Base-by-base conservation (phyloP, 2,888 invertebrate species). In the Diadegma fenestrale region DNA sequence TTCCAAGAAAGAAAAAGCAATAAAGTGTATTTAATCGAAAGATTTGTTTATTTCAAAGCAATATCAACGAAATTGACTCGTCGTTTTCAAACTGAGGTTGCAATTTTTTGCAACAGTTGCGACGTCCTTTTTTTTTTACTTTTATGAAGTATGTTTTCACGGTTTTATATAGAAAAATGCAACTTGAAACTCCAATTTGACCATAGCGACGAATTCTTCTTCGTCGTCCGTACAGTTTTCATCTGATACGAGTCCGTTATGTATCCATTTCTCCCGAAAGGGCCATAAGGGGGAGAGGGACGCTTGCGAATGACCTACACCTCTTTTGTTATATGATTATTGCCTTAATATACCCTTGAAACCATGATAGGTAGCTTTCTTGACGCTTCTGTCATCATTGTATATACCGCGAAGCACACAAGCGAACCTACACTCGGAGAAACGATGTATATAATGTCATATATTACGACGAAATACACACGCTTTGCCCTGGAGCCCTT, bases 271-370 rank as follows among this genome's bases (percentile, higher is more conserved):
- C 73, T 86, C 86, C 88, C 92, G 89, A 88, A 92, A 92, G 92
- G 92, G 91, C 92, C 92, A 91, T 93, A 90, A 88, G 88, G 26
- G 63, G 71, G 90, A 88, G 91, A 90, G 91, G 12, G 22, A 22
- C 90, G 83, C 88, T 82, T 80, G 76, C 84, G 86, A 84, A 80
- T 76, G 77, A 72, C 86, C 78, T 66, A 77, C 64, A 73, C 85
- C 81, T 87, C 90, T 91, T 92, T 91, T 91, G 91, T 93, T 93
- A 92, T 92, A 93, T 90, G 93, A 92, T 93, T 93, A 93, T 93
- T 93, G 91, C 92, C 89, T 88, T 91, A 91, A 91, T 91, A 90
- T 80, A 86, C 83, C 80, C 80, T 43, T 33, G 81, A 86, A 86
- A 82, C 81, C 75, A 64, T 82, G 80, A 78, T 83, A 80, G 82